phyloP scores from a whole-genome alignment of 2,113 vertebrate species.

The Ceyx cyanopectus region DNA sequence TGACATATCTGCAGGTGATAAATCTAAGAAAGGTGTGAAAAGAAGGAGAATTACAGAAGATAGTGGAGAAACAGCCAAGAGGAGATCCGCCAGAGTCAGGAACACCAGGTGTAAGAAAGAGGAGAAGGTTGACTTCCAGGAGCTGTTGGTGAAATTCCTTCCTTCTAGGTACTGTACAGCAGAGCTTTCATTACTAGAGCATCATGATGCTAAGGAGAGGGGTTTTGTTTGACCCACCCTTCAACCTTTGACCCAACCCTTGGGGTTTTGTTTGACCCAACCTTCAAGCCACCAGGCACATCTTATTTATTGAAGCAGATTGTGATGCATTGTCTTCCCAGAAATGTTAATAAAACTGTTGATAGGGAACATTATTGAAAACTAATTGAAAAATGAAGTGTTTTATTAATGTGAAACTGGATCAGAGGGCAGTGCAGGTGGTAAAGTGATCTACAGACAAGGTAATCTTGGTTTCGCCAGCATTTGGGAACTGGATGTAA shows the following conservation, averaged over 20 bases:
- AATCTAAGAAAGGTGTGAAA: conserved; percentile 92
- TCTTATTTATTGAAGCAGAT: background rate
- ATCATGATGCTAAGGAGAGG: background rate
- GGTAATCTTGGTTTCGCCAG: background rate
- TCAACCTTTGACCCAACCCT: background rate
- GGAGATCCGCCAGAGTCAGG: conserved; percentile 94
- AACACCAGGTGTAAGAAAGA: conserved; percentile 99
- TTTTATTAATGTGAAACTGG: background rate
- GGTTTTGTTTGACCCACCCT: background rate
- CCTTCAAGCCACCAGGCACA: background rate
- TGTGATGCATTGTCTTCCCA: background rate
- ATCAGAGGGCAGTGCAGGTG: background rate
- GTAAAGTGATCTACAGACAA: background rate
- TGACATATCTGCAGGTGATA: conserved; percentile 85
- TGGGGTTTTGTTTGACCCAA: background rate
- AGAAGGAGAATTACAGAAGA: conserved; percentile 90
- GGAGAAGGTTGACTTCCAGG: conserved; percentile 97
- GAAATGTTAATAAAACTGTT: background rate
- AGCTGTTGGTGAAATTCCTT: conserved; percentile 93
- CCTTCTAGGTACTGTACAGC: conserved; percentile 85
- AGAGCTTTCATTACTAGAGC: background rate
- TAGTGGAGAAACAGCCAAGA: conserved; percentile 92
- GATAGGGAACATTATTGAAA: background rate
- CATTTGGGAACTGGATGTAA: background rate
- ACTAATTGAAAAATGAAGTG: background rate